phyloP scores from a whole-genome alignment of 2,113 vertebrate species.

The Salvelinus alpinus region DNA sequence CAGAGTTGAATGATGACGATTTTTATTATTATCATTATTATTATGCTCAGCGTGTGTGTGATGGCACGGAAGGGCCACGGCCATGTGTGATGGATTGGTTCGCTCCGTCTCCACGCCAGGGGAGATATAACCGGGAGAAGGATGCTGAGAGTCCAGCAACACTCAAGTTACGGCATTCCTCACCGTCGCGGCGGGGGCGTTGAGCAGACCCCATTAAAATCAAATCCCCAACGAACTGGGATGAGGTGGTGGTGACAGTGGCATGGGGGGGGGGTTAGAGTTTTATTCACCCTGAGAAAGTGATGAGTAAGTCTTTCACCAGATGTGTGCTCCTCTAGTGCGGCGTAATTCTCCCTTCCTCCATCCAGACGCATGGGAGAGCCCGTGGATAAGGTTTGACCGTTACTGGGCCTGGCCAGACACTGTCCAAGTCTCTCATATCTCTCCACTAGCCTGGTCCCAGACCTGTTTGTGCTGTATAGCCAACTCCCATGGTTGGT shows the following conservation, averaged over 20 bases:
- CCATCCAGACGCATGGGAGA: background rate
- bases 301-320: conserved; percentile 37
- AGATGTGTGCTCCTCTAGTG: conserved; percentile 16
- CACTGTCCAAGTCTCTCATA: conserved; percentile 8
- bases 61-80: background rate
- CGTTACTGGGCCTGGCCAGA: background rate
- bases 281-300: background rate
- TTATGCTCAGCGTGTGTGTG: background rate
- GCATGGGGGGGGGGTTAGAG: background rate
- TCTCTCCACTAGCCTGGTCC: background rate
- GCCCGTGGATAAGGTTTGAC: no score
- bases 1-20: background rate
- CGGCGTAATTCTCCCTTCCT: conserved; percentile 3
- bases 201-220: conserved; percentile 15
- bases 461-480: no score
- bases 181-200: conserved; percentile 7
- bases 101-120: conserved; percentile 15
- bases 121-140: conserved; percentile 21
- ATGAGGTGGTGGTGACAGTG: conserved; percentile 5
- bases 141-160: conserved; percentile 14
- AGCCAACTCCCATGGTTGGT: no score
- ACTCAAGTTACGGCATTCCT: conserved; percentile 25
- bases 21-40: background rate
- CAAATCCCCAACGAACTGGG: conserved; percentile 12
- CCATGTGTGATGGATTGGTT: conserved; percentile 17